Evolutionary conservation across 2,113 vertebrate species (phyloP).

Genomic region (Coryphaenoides rupestris): DNA sequence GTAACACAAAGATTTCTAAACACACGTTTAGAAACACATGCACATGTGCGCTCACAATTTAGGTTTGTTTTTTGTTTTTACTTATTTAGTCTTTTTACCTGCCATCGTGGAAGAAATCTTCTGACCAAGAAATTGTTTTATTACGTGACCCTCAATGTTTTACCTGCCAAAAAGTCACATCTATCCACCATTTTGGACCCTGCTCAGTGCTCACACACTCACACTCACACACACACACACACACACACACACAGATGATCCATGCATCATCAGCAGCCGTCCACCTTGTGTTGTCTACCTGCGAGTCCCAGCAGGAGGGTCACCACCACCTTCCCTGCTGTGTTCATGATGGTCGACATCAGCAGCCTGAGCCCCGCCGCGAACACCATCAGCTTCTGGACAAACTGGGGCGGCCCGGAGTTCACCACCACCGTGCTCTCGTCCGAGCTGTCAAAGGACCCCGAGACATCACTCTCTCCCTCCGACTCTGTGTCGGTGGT

Average conservation of each 20-base stretch:
- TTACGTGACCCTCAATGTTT: too few species aligned
- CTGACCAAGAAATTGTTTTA: too few species aligned
- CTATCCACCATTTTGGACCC: too few species aligned
- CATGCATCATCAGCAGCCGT: not conserved
- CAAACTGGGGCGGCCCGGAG: constrained; percentile 55
- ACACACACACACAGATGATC: not conserved
- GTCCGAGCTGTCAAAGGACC: constrained; percentile 61
- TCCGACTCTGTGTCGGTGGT: constrained; percentile 68
- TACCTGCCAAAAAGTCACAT: too few species aligned
- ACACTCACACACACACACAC: not conserved
- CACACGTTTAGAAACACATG: too few species aligned
- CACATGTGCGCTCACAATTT: too few species aligned
- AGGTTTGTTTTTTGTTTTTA: too few species aligned
- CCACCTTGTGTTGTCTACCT: constrained; percentile 58
- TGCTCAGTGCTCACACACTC: too few species aligned
- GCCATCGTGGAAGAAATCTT: too few species aligned
- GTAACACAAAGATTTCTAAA: too few species aligned
- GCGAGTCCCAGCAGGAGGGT: constrained; percentile 75
- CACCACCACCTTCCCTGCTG: constrained; percentile 73
- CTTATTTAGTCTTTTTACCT: too few species aligned
- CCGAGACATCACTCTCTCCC: constrained; percentile 55
- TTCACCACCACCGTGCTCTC: constrained; percentile 31
- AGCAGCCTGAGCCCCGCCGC: constrained; percentile 62
- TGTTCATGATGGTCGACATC: constrained; percentile 66
- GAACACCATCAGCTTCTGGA: constrained; percentile 73